Percentiles rank a stretch among this genome's conserved stretches.
Evolutionary conservation across 37 sponge, comb jelly and placozoan species (phyloP).

Genomic region (Hexactinellida sp.): DNA sequence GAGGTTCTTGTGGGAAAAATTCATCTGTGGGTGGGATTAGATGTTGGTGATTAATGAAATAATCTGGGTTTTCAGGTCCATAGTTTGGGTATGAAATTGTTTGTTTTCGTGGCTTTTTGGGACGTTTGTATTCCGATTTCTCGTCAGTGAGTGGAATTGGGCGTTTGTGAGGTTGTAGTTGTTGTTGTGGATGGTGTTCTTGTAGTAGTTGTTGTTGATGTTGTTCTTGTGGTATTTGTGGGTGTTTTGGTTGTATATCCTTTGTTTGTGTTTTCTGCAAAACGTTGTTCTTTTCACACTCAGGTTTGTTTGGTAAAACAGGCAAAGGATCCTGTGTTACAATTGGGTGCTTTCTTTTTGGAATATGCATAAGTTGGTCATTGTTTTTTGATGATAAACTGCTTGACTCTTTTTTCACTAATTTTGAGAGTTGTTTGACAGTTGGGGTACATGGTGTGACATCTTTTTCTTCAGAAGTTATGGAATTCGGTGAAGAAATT

Average conservation of each 20-base stretch:
- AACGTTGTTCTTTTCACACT: not conserved
- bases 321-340: not conserved
- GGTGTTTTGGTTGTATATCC: not conserved
- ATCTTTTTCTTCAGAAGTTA: conserved; percentile 1
- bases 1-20: not conserved
- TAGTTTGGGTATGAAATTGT: not conserved
- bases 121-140: not conserved
- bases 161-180: not conserved
- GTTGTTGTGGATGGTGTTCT: not conserved
- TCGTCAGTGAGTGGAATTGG: not conserved
- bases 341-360: not conserved
- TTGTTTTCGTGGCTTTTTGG: not conserved
- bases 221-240: not conserved
- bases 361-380: not conserved
- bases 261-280: not conserved
- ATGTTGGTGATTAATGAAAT: not conserved
- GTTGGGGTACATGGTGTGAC: not conserved
- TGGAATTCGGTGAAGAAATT: not conserved
- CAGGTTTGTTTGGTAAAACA: not conserved
- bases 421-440: not conserved
- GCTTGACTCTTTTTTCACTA: not conserved
- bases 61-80: not conserved
- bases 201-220: too few species aligned
- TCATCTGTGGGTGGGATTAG: not conserved
- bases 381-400: not conserved